Evolutionary conservation across 2,113 vertebrate genomes (phyloP).

Genomic region (Galbula dea): DNA sequence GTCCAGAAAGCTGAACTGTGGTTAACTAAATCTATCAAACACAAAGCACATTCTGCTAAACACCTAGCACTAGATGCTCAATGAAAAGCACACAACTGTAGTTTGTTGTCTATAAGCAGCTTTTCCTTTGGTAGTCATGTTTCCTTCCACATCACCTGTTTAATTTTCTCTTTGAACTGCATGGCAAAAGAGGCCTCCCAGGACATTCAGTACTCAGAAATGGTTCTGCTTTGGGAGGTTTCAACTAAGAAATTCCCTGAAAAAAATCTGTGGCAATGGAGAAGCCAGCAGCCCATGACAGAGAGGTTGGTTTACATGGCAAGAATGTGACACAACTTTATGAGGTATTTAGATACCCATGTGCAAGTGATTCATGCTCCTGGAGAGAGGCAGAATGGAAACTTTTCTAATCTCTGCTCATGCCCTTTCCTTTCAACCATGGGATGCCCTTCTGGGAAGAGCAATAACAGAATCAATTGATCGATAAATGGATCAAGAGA

Average conservation of each 20-base stretch:
- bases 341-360: rapidly evolving
- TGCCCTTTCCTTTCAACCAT: not conserved
- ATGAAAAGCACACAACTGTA: not conserved
- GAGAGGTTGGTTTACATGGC: not conserved
- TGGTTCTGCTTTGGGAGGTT: not conserved
- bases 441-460: not conserved
- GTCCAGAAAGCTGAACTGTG: not conserved
- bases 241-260: not conserved
- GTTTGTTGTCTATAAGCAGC: not conserved
- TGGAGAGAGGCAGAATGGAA: not conserved
- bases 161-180: not conserved
- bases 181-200: rapidly evolving
- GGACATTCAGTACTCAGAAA: not conserved
- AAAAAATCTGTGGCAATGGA: too few species aligned
- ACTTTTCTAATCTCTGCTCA: not conserved
- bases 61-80: not conserved
- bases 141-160: not conserved
- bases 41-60: not conserved
- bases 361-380: not conserved
- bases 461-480: not conserved
- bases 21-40: not conserved
- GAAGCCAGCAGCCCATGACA: not conserved
- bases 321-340: rapidly evolving
- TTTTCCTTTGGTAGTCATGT: not conserved
- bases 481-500: not conserved